Percentiles rank a stretch among this genome's conserved stretches.
These are phyloP conservation scores for Toxostoma redivivum DNA, from an alignment of 2,113 vertebrate species.

Conservation along the genomic window DNA sequence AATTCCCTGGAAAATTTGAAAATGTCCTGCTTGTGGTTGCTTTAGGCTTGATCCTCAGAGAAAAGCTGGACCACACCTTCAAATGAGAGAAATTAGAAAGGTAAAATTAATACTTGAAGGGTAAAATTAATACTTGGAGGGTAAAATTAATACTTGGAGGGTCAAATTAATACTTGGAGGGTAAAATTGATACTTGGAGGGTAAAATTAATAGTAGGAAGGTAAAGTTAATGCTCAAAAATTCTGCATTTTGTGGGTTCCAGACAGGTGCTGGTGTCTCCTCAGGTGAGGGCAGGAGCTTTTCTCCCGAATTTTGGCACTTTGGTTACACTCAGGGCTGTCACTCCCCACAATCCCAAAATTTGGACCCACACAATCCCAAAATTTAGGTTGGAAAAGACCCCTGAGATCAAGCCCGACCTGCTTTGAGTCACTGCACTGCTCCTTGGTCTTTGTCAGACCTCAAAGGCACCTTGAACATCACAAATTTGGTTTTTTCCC, in stretches of 20 bases:
- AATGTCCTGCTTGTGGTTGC: background rate
- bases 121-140: background rate
- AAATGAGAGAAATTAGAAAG: background rate
- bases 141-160: background rate
- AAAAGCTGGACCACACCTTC: background rate
- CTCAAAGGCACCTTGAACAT: background rate
- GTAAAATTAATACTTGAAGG: background rate
- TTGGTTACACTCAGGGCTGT: background rate
- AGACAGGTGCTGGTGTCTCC: background rate
- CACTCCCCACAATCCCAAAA: too few species aligned
- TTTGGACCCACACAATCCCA: background rate
- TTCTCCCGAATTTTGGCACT: background rate
- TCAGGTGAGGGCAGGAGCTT: background rate
- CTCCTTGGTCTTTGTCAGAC: background rate
- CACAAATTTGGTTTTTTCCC: background rate
- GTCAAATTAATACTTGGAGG: too few species aligned
- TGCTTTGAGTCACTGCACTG: accelerated
- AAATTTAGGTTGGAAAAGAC: background rate
- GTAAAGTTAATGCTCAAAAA: background rate
- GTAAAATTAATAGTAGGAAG: background rate
- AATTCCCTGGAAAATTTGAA: background rate
- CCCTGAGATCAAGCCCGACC: too few species aligned
- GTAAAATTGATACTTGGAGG: background rate
- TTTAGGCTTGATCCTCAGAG: background rate
- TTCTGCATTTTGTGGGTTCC: background rate